phyloP scores from a whole-genome alignment of 2,797 vertebrate genomes.

The Enteromius unitaeniatus region DNA sequence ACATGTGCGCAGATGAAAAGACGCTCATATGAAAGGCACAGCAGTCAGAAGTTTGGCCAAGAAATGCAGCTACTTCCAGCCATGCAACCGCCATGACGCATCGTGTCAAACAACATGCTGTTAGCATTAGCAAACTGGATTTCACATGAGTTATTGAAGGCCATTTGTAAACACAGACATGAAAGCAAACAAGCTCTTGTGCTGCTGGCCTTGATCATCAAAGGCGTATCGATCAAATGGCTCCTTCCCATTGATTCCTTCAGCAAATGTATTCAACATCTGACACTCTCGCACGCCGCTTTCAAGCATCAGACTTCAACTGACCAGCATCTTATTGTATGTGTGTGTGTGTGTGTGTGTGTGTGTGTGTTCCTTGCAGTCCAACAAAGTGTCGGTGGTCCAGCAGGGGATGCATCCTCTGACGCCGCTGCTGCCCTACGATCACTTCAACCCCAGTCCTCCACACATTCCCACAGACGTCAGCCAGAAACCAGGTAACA shows the following conservation, averaged over 20 bases:
- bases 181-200: slow-evolving; percentile 75
- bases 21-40: slow-evolving; percentile 39
- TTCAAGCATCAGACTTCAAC: slow-evolving; percentile 47
- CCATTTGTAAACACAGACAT: slow-evolving; percentile 80
- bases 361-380: slow-evolving; percentile 77
- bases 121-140: slow-evolving; percentile 72
- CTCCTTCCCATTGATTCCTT: slow-evolving; percentile 42
- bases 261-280: slow-evolving; percentile 56
- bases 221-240: slow-evolving; percentile 76
- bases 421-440: slow-evolving; percentile 92
- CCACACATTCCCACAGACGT: slow-evolving; percentile 92
- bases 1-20: slow-evolving; percentile 26
- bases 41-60: slow-evolving; percentile 54
- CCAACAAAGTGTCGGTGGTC: slow-evolving; percentile 95
- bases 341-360: slow-evolving; percentile 29
- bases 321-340: slow-evolving; percentile 25
- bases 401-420: slow-evolving; percentile 94
- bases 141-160: slow-evolving; percentile 75
- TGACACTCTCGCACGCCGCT: slow-evolving; percentile 53
- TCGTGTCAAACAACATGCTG: slow-evolving; percentile 70
- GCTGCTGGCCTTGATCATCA: slow-evolving; percentile 77
- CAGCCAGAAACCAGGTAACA: slow-evolving; percentile 94
- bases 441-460: slow-evolving; percentile 92
- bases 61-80: slow-evolving; percentile 60
- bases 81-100: slow-evolving; percentile 64